Evolutionary conservation across 2,888 invertebrate species (phyloP).

Genomic region (Xanthostigma xanthostigma): DNA sequence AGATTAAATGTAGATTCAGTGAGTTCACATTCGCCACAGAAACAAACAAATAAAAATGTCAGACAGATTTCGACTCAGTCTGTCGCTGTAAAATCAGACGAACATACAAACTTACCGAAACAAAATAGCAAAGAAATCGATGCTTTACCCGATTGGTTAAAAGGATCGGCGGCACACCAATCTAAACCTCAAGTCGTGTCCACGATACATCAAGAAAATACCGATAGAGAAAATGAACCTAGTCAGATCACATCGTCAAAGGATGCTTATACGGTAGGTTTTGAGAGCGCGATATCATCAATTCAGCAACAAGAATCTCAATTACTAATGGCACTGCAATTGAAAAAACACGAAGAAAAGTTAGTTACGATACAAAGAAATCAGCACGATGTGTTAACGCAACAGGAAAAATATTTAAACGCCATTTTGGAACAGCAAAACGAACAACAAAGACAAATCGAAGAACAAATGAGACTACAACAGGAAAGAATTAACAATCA

Average conservation of each 20-base stretch:
- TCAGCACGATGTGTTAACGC: conserved; percentile 35
- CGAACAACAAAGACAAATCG: conserved; percentile 39
- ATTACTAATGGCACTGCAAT: conserved; percentile 41
- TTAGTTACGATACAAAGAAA: conserved; percentile 38
- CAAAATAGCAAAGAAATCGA: neutral
- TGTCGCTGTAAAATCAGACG: too few species aligned
- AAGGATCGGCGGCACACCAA: neutral
- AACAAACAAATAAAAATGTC: too few species aligned
- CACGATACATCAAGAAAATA: neutral
- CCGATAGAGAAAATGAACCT: neutral
- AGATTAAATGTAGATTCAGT: too few species aligned
- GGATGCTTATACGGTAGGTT: neutral
- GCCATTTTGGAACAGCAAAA: conserved; percentile 37
- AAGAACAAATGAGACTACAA: conserved; percentile 39
- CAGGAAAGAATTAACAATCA: conserved; percentile 45
- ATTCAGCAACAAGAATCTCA: conserved; percentile 48
- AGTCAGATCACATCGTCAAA: neutral
- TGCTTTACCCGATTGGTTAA: conserved; percentile 3
- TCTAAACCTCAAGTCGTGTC: neutral
- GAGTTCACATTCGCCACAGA: too few species aligned
- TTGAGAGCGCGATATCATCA: conserved; percentile 17
- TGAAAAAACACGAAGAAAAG: conserved; percentile 47
- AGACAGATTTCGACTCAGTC: too few species aligned
- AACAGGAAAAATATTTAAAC: conserved; percentile 38
- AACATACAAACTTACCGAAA: neutral